These are phyloP conservation scores for Hemitrygon akajei DNA, from an alignment of 2,797 vertebrate species.

Conservation along the genomic window DNA sequence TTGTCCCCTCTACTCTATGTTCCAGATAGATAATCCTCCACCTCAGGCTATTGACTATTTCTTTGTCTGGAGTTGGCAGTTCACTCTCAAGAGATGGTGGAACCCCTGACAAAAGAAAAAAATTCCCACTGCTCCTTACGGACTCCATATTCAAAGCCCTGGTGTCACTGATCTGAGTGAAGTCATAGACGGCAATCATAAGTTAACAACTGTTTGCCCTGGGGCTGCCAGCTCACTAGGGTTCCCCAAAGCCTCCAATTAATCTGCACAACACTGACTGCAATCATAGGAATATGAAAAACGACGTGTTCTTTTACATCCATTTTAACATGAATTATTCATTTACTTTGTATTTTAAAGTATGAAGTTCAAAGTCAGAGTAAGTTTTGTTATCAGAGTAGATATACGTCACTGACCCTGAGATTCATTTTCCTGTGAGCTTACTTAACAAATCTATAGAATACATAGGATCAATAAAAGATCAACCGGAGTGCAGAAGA, in stretches of 20 bases:
- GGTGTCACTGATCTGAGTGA: not conserved
- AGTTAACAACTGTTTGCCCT: not conserved
- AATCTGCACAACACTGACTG: not conserved
- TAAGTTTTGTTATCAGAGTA: no score
- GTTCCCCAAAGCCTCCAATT: not conserved
- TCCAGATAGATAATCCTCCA: not conserved
- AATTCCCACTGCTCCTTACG: no score
- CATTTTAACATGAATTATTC: not conserved
- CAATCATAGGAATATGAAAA: not conserved
- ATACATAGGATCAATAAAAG: no score
- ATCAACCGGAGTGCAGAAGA: no score
- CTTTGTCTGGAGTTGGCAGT: not conserved
- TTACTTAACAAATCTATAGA: no score
- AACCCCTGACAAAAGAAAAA: no score
- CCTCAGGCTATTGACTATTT: not conserved
- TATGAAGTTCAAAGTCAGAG: no score
- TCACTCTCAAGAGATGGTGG: no score
- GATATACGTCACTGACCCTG: no score
- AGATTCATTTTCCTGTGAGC: no score
- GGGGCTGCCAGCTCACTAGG: not conserved
- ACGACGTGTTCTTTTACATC: not conserved
- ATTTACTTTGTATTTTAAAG: not conserved
- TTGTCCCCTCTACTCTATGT: not conserved
- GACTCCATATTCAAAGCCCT: not conserved
- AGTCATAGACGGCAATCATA: not conserved